Conservation (phyloP, 2,888 invertebrate genomes). For the Cryptosula pallasiana region DNA sequence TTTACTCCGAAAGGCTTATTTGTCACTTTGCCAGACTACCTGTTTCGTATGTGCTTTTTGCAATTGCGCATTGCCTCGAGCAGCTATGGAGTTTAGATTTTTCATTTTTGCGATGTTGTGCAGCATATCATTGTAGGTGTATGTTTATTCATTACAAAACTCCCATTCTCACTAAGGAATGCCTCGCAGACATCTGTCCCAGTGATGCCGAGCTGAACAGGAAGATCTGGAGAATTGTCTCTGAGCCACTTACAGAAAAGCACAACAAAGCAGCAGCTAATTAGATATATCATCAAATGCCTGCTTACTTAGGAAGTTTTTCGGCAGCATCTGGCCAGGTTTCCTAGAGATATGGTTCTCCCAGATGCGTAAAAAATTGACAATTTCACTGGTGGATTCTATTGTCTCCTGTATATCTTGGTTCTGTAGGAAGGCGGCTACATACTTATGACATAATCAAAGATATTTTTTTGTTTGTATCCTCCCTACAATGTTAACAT, state of each 20-base stretch:
- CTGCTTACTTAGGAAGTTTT: too few species aligned
- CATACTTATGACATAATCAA: too few species aligned
- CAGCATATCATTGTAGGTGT: neutral
- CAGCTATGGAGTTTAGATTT: neutral
- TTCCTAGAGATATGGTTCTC: too few species aligned
- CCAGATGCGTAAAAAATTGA: too few species aligned
- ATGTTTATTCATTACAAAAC: neutral
- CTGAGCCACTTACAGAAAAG: neutral
- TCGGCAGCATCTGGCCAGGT: too few species aligned
- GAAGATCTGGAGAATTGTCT: neutral
- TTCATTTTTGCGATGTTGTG: neutral
- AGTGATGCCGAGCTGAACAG: neutral
- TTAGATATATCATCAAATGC: too few species aligned
- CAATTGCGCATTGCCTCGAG: neutral
- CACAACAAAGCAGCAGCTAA: neutral
- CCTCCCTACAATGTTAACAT: too few species aligned
- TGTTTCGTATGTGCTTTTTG: neutral
- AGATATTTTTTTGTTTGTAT: too few species aligned
- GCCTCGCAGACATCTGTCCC: neutral
- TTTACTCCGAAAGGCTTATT: neutral
- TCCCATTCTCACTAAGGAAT: neutral
- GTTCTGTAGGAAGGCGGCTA: too few species aligned
- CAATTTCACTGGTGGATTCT: too few species aligned
- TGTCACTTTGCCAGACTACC: neutral
- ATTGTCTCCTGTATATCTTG: too few species aligned